A percentile compares a stretch with the other conserved stretches of the same genome.
Conservation (phyloP, 2,797 vertebrate genomes). For the Eremophila alpestris region DNA sequence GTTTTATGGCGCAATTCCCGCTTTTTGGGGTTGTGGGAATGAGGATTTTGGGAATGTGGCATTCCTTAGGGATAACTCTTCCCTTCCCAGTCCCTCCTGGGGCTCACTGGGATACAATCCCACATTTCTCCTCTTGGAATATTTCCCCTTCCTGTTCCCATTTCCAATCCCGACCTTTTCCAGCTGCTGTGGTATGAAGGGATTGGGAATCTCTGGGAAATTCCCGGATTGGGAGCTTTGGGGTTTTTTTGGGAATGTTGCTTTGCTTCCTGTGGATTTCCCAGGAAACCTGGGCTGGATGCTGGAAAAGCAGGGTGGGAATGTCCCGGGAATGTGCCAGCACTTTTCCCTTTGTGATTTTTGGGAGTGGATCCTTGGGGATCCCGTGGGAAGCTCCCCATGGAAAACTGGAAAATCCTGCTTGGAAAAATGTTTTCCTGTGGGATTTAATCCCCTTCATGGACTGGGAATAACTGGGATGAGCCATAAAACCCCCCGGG, state of each 20-base stretch:
- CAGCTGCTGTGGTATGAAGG: fast-evolving
- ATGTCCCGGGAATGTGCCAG: not conserved
- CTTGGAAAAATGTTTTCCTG: not conserved
- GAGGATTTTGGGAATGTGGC: not conserved
- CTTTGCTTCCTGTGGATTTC: not conserved
- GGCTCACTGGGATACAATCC: not conserved
- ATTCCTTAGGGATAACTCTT: not conserved
- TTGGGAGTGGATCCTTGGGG: too few relatives aligned
- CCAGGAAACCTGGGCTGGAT: not conserved
- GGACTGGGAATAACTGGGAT: not conserved
- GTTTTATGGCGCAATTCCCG: fast-evolving
- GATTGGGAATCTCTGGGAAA: not conserved
- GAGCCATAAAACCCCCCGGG: not conserved
- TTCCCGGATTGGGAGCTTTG: not conserved
- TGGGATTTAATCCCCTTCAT: too few relatives aligned
- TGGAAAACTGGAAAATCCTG: not conserved
- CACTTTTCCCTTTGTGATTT: not conserved
- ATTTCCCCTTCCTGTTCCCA: not conserved
- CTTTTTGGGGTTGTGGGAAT: not conserved
- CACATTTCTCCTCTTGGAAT: not conserved
- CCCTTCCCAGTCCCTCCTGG: too few relatives aligned
- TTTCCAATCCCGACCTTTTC: not conserved
- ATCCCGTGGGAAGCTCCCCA: not conserved
- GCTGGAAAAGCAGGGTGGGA: not conserved
- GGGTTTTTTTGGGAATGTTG: not conserved